A percentile compares a stretch with the other conserved stretches of the same genome.
These are phyloP conservation scores for Megaustenia siamemsis DNA, from an alignment of 2,888 invertebrate genomes.

Conservation along the genomic window DNA sequence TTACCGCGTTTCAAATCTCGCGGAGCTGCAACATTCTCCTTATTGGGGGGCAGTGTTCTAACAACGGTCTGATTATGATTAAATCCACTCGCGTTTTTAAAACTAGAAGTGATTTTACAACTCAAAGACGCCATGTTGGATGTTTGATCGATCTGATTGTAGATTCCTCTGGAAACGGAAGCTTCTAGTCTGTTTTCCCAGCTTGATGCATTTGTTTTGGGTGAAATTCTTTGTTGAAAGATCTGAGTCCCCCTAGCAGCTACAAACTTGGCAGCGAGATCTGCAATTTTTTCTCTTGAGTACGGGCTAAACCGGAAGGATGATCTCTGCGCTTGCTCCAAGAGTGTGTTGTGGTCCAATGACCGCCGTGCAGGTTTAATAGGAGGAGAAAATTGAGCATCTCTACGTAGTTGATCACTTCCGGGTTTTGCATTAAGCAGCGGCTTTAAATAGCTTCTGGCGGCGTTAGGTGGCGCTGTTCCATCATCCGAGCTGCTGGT, in stretches of 20 bases:
- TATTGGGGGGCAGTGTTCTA: too few relatives aligned
- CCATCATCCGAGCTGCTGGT: too few relatives aligned
- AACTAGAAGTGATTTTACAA: background rate
- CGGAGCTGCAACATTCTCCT: background rate
- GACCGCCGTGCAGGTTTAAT: background rate
- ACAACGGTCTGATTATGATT: background rate
- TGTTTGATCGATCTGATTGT: too few relatives aligned
- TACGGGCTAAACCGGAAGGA: constrained; percentile 43
- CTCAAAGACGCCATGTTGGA: background rate
- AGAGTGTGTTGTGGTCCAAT: too few relatives aligned
- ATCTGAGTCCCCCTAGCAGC: constrained; percentile 33
- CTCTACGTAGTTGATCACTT: too few relatives aligned
- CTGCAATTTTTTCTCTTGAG: constrained; percentile 42
- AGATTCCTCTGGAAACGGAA: too few relatives aligned
- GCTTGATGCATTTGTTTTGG: background rate
- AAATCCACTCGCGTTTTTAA: background rate
- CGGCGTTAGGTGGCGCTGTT: too few relatives aligned
- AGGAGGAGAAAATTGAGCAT: too few relatives aligned
- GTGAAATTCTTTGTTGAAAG: background rate
- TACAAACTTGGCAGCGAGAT: constrained; percentile 48
- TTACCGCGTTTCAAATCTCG: background rate
- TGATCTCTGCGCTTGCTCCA: background rate
- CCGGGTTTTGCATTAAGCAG: too few relatives aligned
- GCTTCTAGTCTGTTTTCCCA: background rate
- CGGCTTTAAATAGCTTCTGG: too few relatives aligned